Evolutionary conservation across 2,113 vertebrate genomes (phyloP).

Genomic region (Phodopus roborovskii): DNA sequence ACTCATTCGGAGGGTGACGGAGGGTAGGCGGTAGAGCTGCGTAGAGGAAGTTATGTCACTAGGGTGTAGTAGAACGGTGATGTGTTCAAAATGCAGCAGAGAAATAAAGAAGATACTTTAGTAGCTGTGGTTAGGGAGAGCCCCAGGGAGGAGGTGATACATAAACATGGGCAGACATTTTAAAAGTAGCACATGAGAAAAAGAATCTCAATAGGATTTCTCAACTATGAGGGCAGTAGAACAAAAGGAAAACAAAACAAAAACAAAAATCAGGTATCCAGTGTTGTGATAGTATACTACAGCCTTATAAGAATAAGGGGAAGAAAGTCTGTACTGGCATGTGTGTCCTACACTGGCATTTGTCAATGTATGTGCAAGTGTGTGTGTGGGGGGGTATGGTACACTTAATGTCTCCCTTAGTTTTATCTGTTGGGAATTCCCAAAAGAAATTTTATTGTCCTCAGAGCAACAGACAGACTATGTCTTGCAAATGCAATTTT

Average conservation of each 20-base stretch:
- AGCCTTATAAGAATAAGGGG: background rate
- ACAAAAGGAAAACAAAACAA: background rate
- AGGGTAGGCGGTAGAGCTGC: background rate
- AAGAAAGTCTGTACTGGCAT: background rate
- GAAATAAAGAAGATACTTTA: background rate
- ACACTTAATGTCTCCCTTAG: background rate
- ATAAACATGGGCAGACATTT: background rate
- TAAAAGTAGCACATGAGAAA: background rate
- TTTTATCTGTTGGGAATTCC: background rate
- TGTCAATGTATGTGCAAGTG: background rate
- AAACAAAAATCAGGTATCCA: background rate
- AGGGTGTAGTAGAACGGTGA: accelerated
- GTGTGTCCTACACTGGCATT: background rate
- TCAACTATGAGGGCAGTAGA: background rate
- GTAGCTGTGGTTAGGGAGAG: background rate
- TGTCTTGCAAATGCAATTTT: background rate
- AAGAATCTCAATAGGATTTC: background rate
- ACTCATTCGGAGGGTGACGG: too few relatives aligned
- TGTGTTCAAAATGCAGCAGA: accelerated
- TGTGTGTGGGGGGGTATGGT: background rate
- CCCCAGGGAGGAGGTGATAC: background rate
- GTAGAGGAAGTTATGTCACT: background rate
- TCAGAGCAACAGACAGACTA: background rate
- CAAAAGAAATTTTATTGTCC: background rate
- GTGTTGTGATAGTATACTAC: background rate